These are phyloP conservation scores for Julus scanicus DNA, from an alignment of 2,888 invertebrate species.

Conservation along the genomic window DNA sequence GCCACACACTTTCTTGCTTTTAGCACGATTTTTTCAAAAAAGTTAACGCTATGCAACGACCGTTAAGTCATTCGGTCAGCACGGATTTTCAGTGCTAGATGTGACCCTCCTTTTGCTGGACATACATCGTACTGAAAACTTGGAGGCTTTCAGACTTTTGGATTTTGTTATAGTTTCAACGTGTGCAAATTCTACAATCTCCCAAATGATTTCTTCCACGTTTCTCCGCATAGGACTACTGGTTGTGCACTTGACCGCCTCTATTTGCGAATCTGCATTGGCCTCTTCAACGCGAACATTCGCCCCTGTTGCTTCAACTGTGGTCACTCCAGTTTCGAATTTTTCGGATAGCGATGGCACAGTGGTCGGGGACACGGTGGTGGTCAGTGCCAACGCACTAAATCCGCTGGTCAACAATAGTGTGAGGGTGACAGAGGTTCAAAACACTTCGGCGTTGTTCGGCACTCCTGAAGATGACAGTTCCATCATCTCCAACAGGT, in stretches of 20 bases:
- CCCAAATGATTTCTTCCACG: not conserved
- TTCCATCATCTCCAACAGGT: not conserved
- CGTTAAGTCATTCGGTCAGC: not conserved
- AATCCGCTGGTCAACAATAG: not conserved
- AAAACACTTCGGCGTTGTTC: not conserved
- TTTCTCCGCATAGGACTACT: conserved; percentile 4
- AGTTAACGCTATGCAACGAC: not conserved
- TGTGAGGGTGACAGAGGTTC: not conserved
- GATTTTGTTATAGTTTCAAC: not conserved
- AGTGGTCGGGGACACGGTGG: not conserved
- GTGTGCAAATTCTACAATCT: not conserved
- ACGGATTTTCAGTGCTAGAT: not conserved
- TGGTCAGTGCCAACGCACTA: not conserved
- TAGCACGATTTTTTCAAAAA: not conserved
- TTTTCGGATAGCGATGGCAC: not conserved
- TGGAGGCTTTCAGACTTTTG: not conserved
- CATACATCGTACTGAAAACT: not conserved
- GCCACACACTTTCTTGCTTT: conserved; percentile 21
- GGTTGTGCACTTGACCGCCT: not conserved
- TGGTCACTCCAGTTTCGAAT: conserved; percentile 5
- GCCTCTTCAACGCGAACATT: not conserved
- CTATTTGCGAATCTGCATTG: not conserved
- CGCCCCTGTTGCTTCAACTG: not conserved
- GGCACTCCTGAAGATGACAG: not conserved
- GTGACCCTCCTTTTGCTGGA: not conserved